A percentile compares a stretch with the other conserved stretches of the same genome.
These are phyloP conservation scores for Synergus japonicus DNA, from an alignment of 2,888 invertebrate species.

Conservation along the genomic window DNA sequence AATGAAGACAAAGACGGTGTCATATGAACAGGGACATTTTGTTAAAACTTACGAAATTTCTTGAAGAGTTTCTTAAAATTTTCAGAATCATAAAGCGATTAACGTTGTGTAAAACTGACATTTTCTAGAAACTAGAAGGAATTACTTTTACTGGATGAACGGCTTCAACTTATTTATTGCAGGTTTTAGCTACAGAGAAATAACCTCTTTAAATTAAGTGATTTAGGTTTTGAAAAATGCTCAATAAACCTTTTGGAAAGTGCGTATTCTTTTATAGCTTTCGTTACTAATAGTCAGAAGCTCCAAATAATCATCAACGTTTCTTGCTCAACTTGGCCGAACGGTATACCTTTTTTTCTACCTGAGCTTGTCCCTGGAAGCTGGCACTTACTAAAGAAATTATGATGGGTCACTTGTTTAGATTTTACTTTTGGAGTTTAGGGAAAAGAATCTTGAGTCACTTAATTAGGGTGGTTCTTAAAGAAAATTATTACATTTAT, in stretches of 20 bases:
- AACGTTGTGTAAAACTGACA: neutral
- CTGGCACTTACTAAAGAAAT: neutral
- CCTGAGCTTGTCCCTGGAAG: slow-evolving; percentile 33
- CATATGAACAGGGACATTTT: too few species aligned
- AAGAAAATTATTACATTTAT: neutral
- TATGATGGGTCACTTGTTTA: neutral
- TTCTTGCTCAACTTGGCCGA: slow-evolving; percentile 8
- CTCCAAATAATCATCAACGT: slow-evolving; percentile 31
- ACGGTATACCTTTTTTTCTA: slow-evolving; percentile 34
- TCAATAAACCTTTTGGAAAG: neutral
- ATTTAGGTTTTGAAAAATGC: neutral
- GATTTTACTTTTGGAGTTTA: neutral
- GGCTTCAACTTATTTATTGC: neutral
- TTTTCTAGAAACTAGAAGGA: neutral
- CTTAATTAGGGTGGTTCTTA: neutral
- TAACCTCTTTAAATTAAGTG: neutral
- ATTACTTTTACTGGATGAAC: neutral
- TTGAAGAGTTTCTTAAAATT: too few species aligned
- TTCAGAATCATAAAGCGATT: neutral
- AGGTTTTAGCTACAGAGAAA: neutral
- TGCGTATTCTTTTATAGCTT: slow-evolving; percentile 4
- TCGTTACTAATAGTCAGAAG: slow-evolving; percentile 8
- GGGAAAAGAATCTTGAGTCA: neutral
- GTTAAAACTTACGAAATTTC: neutral
- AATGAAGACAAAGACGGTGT: too few species aligned